phyloP scores from a whole-genome alignment of 2,113 vertebrate genomes.

The Corythornis madagascariensis region DNA sequence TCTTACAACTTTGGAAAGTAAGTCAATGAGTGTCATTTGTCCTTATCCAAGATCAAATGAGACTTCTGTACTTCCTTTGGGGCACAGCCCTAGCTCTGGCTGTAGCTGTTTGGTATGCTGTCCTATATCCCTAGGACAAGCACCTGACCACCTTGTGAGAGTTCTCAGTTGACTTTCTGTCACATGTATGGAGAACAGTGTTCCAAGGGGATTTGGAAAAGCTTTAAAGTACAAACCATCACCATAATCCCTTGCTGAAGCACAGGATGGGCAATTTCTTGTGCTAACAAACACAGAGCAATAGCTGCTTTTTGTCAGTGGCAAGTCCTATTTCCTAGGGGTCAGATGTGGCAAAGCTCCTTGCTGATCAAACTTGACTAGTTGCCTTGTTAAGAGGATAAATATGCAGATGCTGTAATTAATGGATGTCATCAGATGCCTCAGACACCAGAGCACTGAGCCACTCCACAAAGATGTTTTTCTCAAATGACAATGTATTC shows the following conservation, averaged over 20 bases:
- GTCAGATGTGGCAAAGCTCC: background rate
- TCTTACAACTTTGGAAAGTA: background rate
- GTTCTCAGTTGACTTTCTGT: background rate
- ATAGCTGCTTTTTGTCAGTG: background rate
- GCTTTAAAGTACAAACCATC: background rate
- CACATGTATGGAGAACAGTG: background rate
- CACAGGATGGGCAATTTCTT: background rate
- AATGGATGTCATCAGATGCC: background rate
- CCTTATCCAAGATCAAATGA: background rate
- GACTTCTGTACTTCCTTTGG: background rate
- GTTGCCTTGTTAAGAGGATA: background rate
- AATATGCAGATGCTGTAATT: background rate
- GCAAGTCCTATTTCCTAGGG: background rate
- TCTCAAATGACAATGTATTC: background rate
- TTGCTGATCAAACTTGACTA: background rate
- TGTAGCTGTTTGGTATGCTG: background rate
- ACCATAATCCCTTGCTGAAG: background rate
- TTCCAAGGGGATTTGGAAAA: background rate
- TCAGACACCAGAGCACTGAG: background rate
- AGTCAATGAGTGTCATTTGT: background rate
- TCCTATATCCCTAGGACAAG: background rate
- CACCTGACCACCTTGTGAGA: background rate
- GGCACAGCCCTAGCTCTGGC: background rate
- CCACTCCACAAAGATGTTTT: background rate
- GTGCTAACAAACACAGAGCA: background rate